These are phyloP conservation scores for Morbakka virulenta DNA, from an alignment of 30 jellyfish, hydroid and myxozoan genomes.

Conservation along the genomic window DNA sequence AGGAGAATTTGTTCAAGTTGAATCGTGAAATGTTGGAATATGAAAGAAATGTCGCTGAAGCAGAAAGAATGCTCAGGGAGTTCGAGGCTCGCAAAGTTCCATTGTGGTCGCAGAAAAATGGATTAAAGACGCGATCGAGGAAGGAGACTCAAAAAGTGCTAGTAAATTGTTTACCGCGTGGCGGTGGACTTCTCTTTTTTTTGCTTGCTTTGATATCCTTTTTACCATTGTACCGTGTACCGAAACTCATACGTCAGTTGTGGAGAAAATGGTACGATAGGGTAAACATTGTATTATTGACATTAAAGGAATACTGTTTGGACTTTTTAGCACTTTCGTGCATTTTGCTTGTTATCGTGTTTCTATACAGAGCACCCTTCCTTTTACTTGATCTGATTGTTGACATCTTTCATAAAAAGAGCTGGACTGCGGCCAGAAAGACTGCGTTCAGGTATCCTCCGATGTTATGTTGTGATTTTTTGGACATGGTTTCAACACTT, in stretches of 20 bases:
- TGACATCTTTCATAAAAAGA: constrained; percentile 70
- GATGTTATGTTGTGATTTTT: constrained; percentile 41
- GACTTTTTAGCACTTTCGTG: constrained; percentile 66
- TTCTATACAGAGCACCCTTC: constrained; percentile 88
- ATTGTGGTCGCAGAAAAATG: constrained; percentile 57
- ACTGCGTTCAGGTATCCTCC: constrained; percentile 69
- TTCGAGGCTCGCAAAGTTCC: constrained; percentile 71
- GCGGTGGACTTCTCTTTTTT: constrained; percentile 33
- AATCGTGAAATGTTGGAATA: constrained; percentile 38
- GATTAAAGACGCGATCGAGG: constrained; percentile 66
- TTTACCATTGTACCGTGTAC: constrained; percentile 87
- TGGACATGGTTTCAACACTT: constrained; percentile 15
- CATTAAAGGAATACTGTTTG: constrained; percentile 59
- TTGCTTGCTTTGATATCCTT: constrained; percentile 58
- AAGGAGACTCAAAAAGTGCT: constrained; percentile 79
- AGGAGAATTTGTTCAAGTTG: constrained; percentile 32
- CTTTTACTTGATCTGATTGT: constrained; percentile 64
- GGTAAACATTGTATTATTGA: constrained; percentile 39
- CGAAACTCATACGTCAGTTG: constrained; percentile 40
- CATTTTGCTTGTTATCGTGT: constrained; percentile 57
- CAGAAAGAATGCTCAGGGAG: constrained; percentile 23
- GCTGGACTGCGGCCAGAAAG: constrained; percentile 86
- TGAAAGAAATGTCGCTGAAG: constrained; percentile 41
- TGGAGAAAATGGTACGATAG: constrained; percentile 70
- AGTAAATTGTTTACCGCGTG: constrained; percentile 83